A percentile compares a stretch with the other conserved stretches of the same genome.
These are phyloP conservation scores for Acrobasis suavella DNA, from an alignment of 2,888 invertebrate genomes.

Conservation along the genomic window DNA sequence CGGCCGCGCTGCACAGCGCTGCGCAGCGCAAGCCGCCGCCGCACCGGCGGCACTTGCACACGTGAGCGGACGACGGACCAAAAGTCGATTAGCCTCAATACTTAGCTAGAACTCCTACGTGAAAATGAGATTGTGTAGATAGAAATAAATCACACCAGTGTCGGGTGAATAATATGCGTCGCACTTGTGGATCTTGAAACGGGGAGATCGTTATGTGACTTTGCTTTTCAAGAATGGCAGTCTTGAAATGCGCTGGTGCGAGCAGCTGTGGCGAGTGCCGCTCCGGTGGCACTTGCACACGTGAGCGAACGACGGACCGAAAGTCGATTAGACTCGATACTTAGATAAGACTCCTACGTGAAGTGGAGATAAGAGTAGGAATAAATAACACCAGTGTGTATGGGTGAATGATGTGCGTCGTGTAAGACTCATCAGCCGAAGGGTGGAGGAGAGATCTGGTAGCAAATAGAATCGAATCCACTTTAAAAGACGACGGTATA, in stretches of 20 bases:
- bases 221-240: too few species aligned
- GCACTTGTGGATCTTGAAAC: too few species aligned
- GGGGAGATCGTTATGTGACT: too few species aligned
- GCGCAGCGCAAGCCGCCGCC: constrained; percentile 77
- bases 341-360: not conserved
- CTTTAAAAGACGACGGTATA: not conserved
- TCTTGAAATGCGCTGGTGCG: too few species aligned
- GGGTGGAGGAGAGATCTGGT: too few species aligned
- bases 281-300: constrained; percentile 62
- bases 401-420: not conserved
- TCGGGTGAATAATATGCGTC: not conserved
- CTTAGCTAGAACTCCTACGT: not conserved
- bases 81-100: not conserved
- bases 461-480: too few species aligned
- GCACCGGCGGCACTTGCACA: constrained; percentile 60
- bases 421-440: too few species aligned
- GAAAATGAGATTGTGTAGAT: not conserved
- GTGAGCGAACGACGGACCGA: constrained; percentile 38
- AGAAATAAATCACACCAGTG: not conserved
- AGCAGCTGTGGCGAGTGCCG: too few species aligned
- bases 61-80: constrained; percentile 42
- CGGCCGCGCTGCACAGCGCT: constrained; percentile 84
- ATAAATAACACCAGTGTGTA: not conserved
- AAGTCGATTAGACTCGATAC: not conserved
- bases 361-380: not conserved